These are phyloP conservation scores for Crypturellus undulatus DNA, from an alignment of 2,113 vertebrate genomes.

Conservation along the genomic window DNA sequence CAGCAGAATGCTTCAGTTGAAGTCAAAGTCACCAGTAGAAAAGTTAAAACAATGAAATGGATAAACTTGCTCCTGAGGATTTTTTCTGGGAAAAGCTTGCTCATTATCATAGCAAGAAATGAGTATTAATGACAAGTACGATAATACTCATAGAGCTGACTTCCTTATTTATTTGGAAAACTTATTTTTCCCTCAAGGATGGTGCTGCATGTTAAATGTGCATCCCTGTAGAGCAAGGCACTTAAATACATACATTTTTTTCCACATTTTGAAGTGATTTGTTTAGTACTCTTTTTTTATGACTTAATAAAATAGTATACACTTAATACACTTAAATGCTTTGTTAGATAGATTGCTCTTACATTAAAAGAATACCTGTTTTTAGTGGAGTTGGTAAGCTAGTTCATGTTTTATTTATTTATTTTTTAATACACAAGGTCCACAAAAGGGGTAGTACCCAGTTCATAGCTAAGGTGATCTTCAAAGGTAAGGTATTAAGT, in stretches of 20 bases:
- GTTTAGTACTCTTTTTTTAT: background rate
- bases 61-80: rapidly evolving
- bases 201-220: rapidly evolving
- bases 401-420: rapidly evolving
- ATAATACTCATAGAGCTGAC: background rate
- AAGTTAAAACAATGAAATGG: background rate
- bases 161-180: background rate
- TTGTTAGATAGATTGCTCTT: rapidly evolving
- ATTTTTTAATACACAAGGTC: rapidly evolving
- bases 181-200: background rate
- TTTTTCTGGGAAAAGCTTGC: background rate
- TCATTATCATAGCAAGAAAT: background rate
- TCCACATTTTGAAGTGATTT: background rate
- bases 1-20: background rate
- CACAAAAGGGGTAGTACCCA: rapidly evolving
- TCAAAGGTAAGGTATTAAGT: background rate
- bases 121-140: rapidly evolving
- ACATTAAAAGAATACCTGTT: background rate
- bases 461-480: background rate
- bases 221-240: background rate
- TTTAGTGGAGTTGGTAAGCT: background rate
- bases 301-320: rapidly evolving
- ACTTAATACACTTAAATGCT: background rate
- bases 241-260: rapidly evolving
- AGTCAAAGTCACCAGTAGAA: too few species aligned